Evolutionary conservation across 1,140 invertebrate genomes (phyloP).

Genomic region (Onthophagus taurus): DNA sequence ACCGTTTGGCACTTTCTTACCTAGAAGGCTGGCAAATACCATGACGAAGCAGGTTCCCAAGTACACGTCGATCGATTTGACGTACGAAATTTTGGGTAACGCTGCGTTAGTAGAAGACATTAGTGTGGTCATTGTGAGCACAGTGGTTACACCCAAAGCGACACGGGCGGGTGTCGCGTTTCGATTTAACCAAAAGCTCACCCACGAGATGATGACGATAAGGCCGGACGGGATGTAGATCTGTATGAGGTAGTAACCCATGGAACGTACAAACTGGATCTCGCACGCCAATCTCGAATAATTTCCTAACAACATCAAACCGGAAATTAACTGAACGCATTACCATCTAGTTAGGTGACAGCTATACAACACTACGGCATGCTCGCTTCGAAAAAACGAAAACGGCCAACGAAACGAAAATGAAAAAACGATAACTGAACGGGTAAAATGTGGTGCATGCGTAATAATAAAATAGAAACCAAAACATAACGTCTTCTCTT

Average conservation of each 20-base stretch:
- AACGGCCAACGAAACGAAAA: not conserved
- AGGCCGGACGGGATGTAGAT: conserved; percentile 98
- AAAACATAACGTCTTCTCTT: too few relatives aligned
- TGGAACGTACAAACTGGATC: conserved; percentile 94
- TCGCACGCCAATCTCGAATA: conserved; percentile 95
- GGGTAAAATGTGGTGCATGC: too few relatives aligned
- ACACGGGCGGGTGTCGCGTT: conserved; percentile 95
- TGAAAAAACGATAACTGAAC: too few relatives aligned
- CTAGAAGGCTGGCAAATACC: conserved; percentile 90
- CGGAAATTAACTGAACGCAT: too few relatives aligned
- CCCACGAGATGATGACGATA: conserved; percentile 99
- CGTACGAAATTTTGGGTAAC: conserved; percentile 96
- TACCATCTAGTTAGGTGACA: too few relatives aligned
- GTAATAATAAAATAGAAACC: too few relatives aligned
- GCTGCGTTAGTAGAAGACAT: conserved; percentile 98
- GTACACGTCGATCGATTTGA: conserved; percentile 98
- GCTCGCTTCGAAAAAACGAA: too few relatives aligned
- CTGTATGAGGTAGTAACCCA: conserved; percentile 99
- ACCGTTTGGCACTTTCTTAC: too few relatives aligned
- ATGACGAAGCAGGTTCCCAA: conserved; percentile 96
- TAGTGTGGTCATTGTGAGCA: conserved; percentile 97
- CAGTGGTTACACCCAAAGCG: conserved; percentile 91
- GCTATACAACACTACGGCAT: not conserved
- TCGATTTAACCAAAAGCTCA: conserved; percentile 76
- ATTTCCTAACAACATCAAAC: too few relatives aligned